phyloP scores from a whole-genome alignment of 2,888 invertebrate species.

The Polia nebulosa region DNA sequence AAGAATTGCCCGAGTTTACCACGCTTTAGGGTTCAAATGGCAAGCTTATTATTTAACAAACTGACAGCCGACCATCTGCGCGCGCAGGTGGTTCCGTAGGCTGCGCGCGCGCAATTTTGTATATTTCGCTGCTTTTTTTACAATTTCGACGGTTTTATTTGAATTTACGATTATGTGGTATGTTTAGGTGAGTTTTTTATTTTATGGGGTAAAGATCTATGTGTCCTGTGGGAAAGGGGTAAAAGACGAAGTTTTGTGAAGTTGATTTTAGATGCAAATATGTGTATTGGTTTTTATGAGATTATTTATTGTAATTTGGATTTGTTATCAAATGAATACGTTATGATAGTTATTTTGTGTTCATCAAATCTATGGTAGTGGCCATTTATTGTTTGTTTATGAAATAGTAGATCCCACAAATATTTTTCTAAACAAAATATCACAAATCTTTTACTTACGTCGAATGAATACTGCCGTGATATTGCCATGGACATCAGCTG shows the following conservation, averaged over 20 bases:
- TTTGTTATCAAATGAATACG: neutral
- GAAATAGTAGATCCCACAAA: no score
- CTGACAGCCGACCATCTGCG: conserved; percentile 63
- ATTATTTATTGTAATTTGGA: neutral
- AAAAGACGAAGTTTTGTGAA: neutral
- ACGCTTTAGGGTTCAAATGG: conserved; percentile 61
- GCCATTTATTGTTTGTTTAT: no score
- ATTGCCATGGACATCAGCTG: no score
- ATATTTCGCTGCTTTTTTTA: conserved; percentile 50
- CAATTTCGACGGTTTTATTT: conserved; percentile 66
- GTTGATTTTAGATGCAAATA: neutral
- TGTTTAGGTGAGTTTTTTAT: conserved; percentile 30
- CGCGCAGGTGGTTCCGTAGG: conserved; percentile 60
- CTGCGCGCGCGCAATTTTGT: conserved; percentile 59
- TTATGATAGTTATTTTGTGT: neutral
- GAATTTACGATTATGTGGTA: conserved; percentile 59
- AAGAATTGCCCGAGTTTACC: conserved; percentile 35
- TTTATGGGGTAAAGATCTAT: conserved; percentile 29
- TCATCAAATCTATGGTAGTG: neutral
- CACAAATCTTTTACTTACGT: no score
- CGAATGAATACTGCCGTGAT: no score
- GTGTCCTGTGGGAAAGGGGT: conserved; percentile 13
- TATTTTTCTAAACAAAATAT: no score
- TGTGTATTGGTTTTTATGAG: neutral
- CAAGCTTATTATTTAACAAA: conserved; percentile 62